Conservation (phyloP, 2,113 vertebrate genomes). For the Sturnus vulgaris region DNA sequence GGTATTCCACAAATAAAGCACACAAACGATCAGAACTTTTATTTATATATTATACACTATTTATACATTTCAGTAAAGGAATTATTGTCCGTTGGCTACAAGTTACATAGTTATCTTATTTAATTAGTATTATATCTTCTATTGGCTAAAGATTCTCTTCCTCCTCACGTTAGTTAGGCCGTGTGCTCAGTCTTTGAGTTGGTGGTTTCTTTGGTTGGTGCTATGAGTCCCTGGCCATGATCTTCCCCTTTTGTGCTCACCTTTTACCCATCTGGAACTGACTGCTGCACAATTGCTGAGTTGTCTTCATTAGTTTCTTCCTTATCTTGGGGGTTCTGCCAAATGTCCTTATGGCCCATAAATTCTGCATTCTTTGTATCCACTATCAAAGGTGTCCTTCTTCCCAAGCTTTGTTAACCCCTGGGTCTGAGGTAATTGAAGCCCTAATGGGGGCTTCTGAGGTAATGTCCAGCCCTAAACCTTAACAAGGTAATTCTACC, state of each 20-base stretch:
- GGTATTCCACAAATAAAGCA: neutral
- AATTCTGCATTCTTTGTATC: neutral
- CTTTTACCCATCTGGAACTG: neutral
- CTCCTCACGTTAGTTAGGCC: neutral
- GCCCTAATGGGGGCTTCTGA: no score
- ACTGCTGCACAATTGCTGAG: neutral
- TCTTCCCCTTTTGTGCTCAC: neutral
- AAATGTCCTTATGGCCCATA: no score
- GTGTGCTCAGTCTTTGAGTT: neutral
- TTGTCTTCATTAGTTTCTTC: neutral
- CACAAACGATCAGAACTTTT: neutral
- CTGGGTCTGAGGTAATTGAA: neutral
- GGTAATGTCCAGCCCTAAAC: neutral
- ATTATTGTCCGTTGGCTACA: neutral
- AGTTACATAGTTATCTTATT: neutral
- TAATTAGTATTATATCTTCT: neutral
- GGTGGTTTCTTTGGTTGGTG: neutral
- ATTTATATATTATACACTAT: no score
- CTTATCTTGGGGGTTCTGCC: neutral
- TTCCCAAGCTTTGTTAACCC: neutral
- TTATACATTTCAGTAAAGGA: neutral
- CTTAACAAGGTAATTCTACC: neutral
- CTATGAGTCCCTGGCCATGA: neutral
- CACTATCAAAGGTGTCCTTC: neutral
- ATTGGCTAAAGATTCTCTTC: neutral